Evolutionary conservation across 2,797 vertebrate genomes (phyloP).

Genomic region (Darevskia nairensis): DNA sequence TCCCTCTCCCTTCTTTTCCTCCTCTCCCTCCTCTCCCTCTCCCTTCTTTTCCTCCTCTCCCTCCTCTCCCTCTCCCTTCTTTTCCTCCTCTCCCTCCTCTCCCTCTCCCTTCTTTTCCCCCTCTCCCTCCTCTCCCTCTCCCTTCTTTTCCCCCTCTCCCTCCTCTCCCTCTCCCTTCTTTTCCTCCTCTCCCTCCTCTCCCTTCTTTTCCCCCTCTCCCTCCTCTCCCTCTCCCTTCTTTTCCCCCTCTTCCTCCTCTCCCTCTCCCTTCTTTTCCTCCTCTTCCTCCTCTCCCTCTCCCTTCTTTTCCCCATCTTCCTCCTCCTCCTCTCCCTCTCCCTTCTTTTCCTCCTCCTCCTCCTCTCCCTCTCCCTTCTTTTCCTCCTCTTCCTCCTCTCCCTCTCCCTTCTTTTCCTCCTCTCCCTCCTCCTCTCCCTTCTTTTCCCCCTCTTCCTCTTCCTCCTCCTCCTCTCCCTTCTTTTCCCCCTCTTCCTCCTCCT

Average conservation of each 20-base stretch:
- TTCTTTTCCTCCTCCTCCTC: not conserved
- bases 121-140: rapidly evolving
- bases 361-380: rapidly evolving
- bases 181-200: not conserved
- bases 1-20: not conserved
- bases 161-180: rapidly evolving
- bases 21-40: rapidly evolving
- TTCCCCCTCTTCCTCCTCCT: rapidly evolving
- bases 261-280: no score
- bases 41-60: not conserved
- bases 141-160: rapidly evolving
- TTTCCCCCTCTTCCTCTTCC: not conserved
- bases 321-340: no score
- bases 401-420: not conserved
- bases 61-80: rapidly evolving
- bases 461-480: not conserved
- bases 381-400: not conserved
- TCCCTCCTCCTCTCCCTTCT: rapidly evolving
- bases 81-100: not conserved
- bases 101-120: rapidly evolving
- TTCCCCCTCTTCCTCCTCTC: rapidly evolving
- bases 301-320: no score
- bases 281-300: rapidly evolving
- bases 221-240: no score
- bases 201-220: rapidly evolving